These are phyloP conservation scores for Dinomys branickii DNA, from an alignment of 2,113 vertebrate species.

Conservation along the genomic window DNA sequence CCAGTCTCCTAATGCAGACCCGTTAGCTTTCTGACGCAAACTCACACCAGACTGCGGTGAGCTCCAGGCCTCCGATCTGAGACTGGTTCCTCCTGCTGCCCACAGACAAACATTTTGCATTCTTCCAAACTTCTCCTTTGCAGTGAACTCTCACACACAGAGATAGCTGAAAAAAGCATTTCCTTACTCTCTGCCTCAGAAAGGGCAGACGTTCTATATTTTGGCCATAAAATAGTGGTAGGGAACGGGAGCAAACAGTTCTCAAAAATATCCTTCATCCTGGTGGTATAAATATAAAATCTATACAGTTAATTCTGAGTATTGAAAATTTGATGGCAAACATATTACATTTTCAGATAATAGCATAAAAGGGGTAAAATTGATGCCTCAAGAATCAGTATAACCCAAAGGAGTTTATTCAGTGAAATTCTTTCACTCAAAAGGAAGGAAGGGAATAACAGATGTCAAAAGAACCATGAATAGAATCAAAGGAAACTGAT, in stretches of 20 bases:
- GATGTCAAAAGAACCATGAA: background rate
- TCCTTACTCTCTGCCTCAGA: background rate
- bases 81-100: background rate
- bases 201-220: background rate
- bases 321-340: conserved; percentile 24
- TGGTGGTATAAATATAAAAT: background rate
- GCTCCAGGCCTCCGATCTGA: background rate
- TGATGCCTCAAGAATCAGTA: background rate
- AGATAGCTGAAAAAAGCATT: background rate
- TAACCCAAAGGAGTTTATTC: conserved; percentile 17
- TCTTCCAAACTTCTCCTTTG: background rate
- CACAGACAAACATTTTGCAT: background rate
- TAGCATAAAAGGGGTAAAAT: background rate
- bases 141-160: background rate
- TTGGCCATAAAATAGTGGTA: background rate
- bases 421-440: background rate
- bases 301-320: background rate
- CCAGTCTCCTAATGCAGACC: background rate
- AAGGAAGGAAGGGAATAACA: background rate
- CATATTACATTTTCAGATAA: background rate
- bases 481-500: background rate
- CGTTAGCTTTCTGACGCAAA: background rate
- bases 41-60: background rate
- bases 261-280: background rate
- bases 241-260: background rate